Evolutionary conservation across 2,888 invertebrate species (phyloP).

Genomic region (Pocota personata): DNA sequence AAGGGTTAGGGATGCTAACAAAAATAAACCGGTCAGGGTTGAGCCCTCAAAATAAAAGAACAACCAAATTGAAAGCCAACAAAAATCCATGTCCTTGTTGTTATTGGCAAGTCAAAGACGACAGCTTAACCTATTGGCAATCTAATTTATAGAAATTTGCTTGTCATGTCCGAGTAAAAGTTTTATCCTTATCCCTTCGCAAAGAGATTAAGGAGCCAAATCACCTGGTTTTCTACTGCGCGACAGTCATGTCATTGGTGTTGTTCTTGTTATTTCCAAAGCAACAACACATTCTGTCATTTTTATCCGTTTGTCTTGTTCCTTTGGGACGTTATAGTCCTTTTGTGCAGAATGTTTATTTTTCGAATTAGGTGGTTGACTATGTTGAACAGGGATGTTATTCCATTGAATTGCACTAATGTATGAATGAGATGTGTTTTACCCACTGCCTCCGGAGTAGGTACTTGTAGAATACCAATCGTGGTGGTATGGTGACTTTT

Average conservation of each 20-base stretch:
- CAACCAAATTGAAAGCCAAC: conserved; percentile 21
- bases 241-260: conserved; percentile 16
- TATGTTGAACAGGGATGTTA: conserved; percentile 15
- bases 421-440: conserved; percentile 35
- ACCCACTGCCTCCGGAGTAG: conserved; percentile 1
- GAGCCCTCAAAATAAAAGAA: neutral
- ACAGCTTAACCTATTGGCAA: conserved; percentile 68
- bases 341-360: conserved; percentile 47
- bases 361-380: conserved; percentile 43
- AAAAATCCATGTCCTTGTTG: conserved; percentile 11
- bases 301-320: conserved; percentile 44
- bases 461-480: conserved; percentile 19
- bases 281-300: conserved; percentile 32
- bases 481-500: neutral
- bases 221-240: conserved; percentile 32
- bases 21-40: conserved; percentile 17
- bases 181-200: conserved; percentile 59
- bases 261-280: conserved; percentile 39
- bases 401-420: conserved; percentile 29
- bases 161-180: conserved; percentile 47
- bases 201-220: conserved; percentile 65
- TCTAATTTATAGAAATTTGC: conserved; percentile 62
- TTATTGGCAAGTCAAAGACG: conserved; percentile 60
- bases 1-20: conserved; percentile 38
- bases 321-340: conserved; percentile 32